Evolutionary conservation across 2,888 invertebrate species (phyloP).

Genomic region (Spodoptera picta): DNA sequence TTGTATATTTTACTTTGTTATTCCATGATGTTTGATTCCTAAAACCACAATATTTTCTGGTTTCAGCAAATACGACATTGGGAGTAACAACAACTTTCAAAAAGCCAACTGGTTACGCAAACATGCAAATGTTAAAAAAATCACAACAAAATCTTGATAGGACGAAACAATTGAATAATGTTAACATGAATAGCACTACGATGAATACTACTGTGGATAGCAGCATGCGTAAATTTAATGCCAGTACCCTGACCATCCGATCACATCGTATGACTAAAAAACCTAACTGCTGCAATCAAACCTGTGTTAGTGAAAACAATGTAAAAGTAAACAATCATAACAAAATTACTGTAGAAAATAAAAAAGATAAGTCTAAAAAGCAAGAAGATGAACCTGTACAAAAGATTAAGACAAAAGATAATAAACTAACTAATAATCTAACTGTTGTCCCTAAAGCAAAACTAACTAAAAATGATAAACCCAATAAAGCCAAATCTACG

Average conservation of each 20-base stretch:
- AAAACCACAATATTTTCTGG: conserved; percentile 2
- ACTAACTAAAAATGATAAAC: conserved; percentile 15
- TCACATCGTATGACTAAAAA: conserved; percentile 59
- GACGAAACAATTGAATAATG: conserved; percentile 33
- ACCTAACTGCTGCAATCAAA: conserved; percentile 43
- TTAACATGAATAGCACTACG: conserved; percentile 31
- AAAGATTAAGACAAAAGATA: conserved; percentile 11
- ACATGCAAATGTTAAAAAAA: conserved; percentile 15
- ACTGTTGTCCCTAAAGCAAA: conserved; percentile 5
- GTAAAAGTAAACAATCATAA: conserved; percentile 21
- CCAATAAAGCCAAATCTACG: conserved; percentile 9
- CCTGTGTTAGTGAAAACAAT: conserved; percentile 13
- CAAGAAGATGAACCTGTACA: conserved; percentile 2
- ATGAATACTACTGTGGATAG: conserved; percentile 42
- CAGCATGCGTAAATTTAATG: conserved; percentile 50
- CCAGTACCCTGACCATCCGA: conserved; percentile 48
- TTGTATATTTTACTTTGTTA: neutral
- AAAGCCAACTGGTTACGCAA: conserved; percentile 13
- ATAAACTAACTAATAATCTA: neutral
- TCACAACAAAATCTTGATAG: conserved; percentile 19
- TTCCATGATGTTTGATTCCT: neutral
- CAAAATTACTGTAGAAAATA: conserved; percentile 10
- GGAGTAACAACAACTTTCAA: conserved; percentile 23
- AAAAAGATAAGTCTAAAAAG: conserved; percentile 13
- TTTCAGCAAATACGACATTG: conserved; percentile 36